These are phyloP conservation scores for Melinaea marsaeus DNA, from an alignment of 2,888 invertebrate species.

Conservation along the genomic window DNA sequence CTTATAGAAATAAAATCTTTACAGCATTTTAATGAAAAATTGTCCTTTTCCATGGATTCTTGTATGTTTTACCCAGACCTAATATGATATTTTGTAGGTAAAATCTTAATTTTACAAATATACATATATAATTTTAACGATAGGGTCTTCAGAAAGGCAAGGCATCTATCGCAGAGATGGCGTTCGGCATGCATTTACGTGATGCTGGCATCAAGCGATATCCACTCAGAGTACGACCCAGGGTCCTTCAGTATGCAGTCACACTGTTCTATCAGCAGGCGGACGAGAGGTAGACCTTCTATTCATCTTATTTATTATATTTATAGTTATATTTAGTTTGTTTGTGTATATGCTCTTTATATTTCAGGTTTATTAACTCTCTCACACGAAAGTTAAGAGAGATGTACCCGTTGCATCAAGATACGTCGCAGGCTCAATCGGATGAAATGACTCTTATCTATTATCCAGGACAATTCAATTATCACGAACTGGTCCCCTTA, in stretches of 20 bases:
- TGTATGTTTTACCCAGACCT: too few relatives aligned
- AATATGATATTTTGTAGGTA: too few relatives aligned
- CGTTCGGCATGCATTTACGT: conserved; percentile 93
- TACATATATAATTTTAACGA: conserved; percentile 1
- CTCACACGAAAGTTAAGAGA: conserved; percentile 82
- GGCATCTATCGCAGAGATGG: conserved; percentile 90
- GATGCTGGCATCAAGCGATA: conserved; percentile 94
- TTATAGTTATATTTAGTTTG: neutral
- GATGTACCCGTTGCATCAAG: conserved; percentile 85
- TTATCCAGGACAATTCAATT: conserved; percentile 93
- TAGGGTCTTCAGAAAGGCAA: conserved; percentile 90
- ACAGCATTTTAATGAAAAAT: too few relatives aligned
- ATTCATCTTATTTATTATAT: neutral
- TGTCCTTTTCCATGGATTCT: too few relatives aligned
- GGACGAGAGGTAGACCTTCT: conserved; percentile 80
- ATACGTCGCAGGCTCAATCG: conserved; percentile 56
- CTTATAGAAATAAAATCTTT: too few relatives aligned
- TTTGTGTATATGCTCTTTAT: conserved; percentile 2
- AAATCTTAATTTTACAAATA: neutral
- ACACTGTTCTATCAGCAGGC: conserved; percentile 90
- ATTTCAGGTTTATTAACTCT: conserved; percentile 84
- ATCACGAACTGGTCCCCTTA: conserved; percentile 90
- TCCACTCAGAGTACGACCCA: conserved; percentile 88
- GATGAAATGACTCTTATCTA: conserved; percentile 82
- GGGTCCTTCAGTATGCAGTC: conserved; percentile 92